Evolutionary conservation across 2,888 invertebrate species (phyloP).

Genomic region (Chrysolina americana): DNA sequence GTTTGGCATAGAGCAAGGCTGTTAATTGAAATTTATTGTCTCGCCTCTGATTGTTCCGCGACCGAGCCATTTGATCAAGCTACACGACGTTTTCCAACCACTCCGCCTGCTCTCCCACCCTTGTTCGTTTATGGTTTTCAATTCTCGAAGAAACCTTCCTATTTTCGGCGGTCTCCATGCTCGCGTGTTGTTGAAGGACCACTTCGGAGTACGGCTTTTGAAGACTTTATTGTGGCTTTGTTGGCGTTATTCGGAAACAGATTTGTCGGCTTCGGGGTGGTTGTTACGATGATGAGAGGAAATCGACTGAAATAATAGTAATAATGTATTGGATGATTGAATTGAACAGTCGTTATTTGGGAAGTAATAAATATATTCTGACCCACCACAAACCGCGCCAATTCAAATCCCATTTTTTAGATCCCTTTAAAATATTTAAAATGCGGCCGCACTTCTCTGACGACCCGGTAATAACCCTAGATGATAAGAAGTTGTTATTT

Average conservation of each 20-base stretch:
- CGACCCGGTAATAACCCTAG: no score
- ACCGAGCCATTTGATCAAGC: slow-evolving; percentile 20
- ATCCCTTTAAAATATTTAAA: no score
- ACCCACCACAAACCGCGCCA: no score
- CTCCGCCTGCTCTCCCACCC: slow-evolving; percentile 28
- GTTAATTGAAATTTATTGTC: slow-evolving; percentile 70
- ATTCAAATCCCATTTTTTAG: no score
- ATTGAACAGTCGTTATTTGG: no score
- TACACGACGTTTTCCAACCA: slow-evolving; percentile 11
- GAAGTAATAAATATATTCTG: no score
- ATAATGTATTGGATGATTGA: no score
- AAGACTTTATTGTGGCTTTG: slow-evolving; percentile 12
- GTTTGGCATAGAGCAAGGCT: slow-evolving; percentile 63
- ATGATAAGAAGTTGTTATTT: no score
- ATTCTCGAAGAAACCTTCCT: slow-evolving; percentile 51
- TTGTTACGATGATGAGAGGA: neutral
- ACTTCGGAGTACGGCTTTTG: slow-evolving; percentile 1
- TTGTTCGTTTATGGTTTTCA: slow-evolving; percentile 61
- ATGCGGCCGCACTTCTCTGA: no score
- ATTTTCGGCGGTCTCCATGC: slow-evolving; percentile 38
- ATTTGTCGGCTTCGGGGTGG: neutral
- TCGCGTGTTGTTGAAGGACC: slow-evolving; percentile 26
- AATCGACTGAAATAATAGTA: neutral
- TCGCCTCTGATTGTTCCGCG: slow-evolving; percentile 64
- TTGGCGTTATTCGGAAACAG: slow-evolving; percentile 1